Evolutionary conservation across 1,140 invertebrate species (phyloP).

Genomic region (Danaus melanippus): DNA sequence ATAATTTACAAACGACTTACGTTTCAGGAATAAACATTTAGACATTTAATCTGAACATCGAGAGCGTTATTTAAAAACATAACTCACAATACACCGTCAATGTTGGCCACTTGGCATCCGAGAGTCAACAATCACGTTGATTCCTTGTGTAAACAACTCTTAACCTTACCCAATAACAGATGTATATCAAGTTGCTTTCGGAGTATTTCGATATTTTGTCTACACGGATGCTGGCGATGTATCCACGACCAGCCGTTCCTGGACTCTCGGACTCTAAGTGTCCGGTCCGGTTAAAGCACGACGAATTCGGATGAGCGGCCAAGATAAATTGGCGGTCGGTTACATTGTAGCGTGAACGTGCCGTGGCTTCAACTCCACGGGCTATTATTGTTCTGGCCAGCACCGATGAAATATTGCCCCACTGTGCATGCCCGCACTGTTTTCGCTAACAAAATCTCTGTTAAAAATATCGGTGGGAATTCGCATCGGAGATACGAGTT

Average conservation of each 20-base stretch:
- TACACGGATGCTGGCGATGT: slow-evolving; percentile 66
- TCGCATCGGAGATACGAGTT: slow-evolving; percentile 47
- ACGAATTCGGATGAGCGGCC: slow-evolving; percentile 23
- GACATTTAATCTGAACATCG: slow-evolving; percentile 24
- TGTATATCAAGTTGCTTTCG: slow-evolving; percentile 66
- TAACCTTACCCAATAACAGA: slow-evolving; percentile 68
- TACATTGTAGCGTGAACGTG: slow-evolving; percentile 69
- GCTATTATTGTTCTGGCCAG: slow-evolving; percentile 71
- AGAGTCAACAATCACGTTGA: slow-evolving; percentile 57
- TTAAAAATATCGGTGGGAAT: slow-evolving; percentile 63
- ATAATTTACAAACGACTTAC: too few species aligned
- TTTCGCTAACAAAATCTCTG: slow-evolving; percentile 61
- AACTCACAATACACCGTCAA: slow-evolving; percentile 25
- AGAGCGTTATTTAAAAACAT: slow-evolving; percentile 18
- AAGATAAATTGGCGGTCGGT: slow-evolving; percentile 31
- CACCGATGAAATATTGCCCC: slow-evolving; percentile 69
- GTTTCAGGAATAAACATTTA: slow-evolving; percentile 14
- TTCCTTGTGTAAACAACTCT: slow-evolving; percentile 56
- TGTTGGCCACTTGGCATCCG: slow-evolving; percentile 51
- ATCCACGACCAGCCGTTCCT: slow-evolving; percentile 33
- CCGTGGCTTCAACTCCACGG: slow-evolving; percentile 62
- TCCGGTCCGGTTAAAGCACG: slow-evolving; percentile 1
- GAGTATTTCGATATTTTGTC: slow-evolving; percentile 70
- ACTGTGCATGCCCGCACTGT: slow-evolving; percentile 59
- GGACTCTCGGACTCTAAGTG: slow-evolving; percentile 25